Evolutionary conservation across 2,888 invertebrate species (phyloP).

Genomic region (Eupithecia subumbrata): DNA sequence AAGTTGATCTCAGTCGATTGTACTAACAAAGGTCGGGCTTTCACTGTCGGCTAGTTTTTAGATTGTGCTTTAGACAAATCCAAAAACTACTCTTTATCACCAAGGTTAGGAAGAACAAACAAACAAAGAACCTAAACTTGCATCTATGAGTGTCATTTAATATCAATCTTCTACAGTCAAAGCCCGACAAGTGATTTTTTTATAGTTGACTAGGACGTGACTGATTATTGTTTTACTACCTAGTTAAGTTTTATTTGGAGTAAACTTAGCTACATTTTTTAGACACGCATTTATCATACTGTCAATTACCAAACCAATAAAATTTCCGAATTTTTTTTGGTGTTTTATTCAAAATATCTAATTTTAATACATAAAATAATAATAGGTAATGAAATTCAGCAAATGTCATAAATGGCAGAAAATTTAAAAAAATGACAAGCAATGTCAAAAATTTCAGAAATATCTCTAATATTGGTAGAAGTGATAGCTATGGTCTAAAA

Average conservation of each 20-base stretch:
- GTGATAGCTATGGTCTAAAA: no score
- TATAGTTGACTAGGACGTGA: slow-evolving; percentile 29
- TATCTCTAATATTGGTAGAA: no score
- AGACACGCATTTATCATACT: slow-evolving; percentile 44
- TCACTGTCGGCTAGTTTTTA: slow-evolving; percentile 35
- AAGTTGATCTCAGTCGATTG: slow-evolving; percentile 63
- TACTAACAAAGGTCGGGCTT: slow-evolving; percentile 52
- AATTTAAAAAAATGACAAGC: no score
- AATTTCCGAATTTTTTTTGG: slow-evolving; percentile 37
- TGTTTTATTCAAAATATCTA: not conserved
- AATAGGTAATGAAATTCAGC: no score
- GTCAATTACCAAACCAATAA: slow-evolving; percentile 52
- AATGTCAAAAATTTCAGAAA: no score
- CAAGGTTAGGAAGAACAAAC: not conserved
- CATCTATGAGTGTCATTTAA: not conserved
- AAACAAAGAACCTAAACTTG: not conserved
- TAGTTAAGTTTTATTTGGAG: slow-evolving; percentile 17
- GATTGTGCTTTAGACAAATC: not conserved
- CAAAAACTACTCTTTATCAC: not conserved
- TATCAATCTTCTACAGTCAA: slow-evolving; percentile 21
- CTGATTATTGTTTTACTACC: slow-evolving; percentile 44
- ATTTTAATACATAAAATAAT: no score
- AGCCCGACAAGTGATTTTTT: slow-evolving; percentile 23
- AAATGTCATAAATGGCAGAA: no score
- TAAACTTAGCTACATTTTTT: slow-evolving; percentile 19